Evolutionary conservation across 2,888 invertebrate species (phyloP), one percentile per base, ranked within the genome.

Genomic region (Ashinkailepas kermadecensis): DNA sequence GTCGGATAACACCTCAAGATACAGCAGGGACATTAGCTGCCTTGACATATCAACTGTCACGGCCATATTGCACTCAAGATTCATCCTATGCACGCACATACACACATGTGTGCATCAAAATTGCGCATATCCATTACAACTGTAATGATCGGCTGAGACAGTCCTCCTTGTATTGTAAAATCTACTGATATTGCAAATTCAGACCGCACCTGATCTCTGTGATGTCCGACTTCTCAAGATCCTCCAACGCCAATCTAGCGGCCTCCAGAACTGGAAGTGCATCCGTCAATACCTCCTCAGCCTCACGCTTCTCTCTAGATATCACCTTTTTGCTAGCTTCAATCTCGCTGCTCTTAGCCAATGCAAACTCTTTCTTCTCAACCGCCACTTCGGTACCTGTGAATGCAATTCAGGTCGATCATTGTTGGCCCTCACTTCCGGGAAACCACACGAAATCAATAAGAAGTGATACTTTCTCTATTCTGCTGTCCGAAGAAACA

Each of bases 191-290:
- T 39, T 39, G 39, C 39, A 39, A 39, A 39, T 39, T 15, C 11
- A 59, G 11, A 82, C 25, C 74, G 80, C 82, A 86, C 86, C 86
- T 89, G 84, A 96, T 96, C 89, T 97, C 96, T 54, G 95, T 95
- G 85, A 97, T 96, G 86, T 96, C 96, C 0, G 92, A 91, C 88
- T 96, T 96, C 81, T 96, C 95, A 78, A 97, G 88, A 84, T 95
- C 94, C 0, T 92, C 90, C 0, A 97, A 89, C 0, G 96, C 96
- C 21, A 91, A 86, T 82, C 93, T 89, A 0, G 96, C 96, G 15
- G 91, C 91, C 86, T 95, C 94, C 0, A 97, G 88, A 0, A 93
- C 95, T 0, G 96, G 96, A 86, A 96, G 87, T 0, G 96, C 96
- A 70, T 92, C 93, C 0, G 92, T 91, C 80, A 97, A 88, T 0